phyloP scores from a whole-genome alignment of 2,888 invertebrate genomes.

The Acholoe squamosa region DNA sequence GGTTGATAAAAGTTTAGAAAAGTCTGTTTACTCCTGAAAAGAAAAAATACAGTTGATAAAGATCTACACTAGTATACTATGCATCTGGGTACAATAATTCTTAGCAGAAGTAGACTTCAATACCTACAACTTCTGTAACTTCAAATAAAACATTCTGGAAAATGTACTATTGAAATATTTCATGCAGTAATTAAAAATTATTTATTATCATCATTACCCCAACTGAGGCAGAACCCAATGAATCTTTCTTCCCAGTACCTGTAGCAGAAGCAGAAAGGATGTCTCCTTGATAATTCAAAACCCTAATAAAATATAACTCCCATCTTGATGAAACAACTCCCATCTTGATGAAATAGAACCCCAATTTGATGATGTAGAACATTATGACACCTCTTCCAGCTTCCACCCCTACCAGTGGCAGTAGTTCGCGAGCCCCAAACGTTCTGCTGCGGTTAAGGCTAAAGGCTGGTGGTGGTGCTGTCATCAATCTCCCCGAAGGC shows the following conservation, averaged over 20 bases:
- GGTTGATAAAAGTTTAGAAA: too few relatives aligned
- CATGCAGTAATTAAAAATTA: background rate
- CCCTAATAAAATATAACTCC: background rate
- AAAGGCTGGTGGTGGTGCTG: constrained; percentile 43
- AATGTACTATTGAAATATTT: background rate
- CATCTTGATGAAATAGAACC: too few relatives aligned
- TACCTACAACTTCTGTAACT: background rate
- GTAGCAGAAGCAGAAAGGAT: background rate
- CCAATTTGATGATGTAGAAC: background rate
- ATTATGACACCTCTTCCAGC: constrained; percentile 12
- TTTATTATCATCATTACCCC: background rate
- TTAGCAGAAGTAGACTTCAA: too few relatives aligned
- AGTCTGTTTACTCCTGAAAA: too few relatives aligned
- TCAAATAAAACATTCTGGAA: background rate
- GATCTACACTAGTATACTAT: too few relatives aligned
- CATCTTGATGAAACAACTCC: too few relatives aligned
- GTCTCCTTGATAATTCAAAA: background rate
- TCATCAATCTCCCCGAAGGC: constrained; percentile 41
- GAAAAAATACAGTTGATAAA: background rate
- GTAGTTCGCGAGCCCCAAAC: background rate
- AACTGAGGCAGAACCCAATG: background rate
- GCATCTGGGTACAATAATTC: too few relatives aligned
- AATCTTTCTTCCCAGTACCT: background rate
- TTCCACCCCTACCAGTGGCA: constrained; percentile 12
- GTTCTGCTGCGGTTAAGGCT: constrained; percentile 26